A percentile compares a stretch with the other conserved stretches of the same genome.
These are phyloP conservation scores for Eulithis testata DNA, from an alignment of 2,888 invertebrate species.

Conservation along the genomic window DNA sequence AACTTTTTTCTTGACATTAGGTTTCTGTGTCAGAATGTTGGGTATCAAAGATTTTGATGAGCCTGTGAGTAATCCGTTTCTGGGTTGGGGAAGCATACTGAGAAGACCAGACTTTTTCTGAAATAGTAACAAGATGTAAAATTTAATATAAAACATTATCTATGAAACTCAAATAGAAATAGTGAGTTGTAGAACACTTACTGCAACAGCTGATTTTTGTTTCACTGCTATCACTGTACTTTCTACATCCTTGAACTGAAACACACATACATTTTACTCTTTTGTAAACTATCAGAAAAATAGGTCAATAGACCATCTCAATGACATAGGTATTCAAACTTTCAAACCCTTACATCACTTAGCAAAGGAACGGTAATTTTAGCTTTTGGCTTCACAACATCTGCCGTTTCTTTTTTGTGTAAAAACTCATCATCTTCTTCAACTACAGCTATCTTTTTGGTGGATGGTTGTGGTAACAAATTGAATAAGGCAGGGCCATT, in stretches of 20 bases:
- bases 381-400: constrained; percentile 77
- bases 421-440: constrained; percentile 88
- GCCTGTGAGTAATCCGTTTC: constrained; percentile 65
- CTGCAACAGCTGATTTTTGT: constrained; percentile 76
- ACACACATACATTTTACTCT: neutral
- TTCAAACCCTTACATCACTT: constrained; percentile 78
- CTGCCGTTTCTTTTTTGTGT: constrained; percentile 81
- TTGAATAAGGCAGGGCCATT: constrained; percentile 60
- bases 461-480: constrained; percentile 80
- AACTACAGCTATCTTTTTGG: constrained; percentile 56
- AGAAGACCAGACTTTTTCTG: constrained; percentile 88
- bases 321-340: too few species aligned
- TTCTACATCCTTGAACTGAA: constrained; percentile 85
- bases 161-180: too few species aligned
- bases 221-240: constrained; percentile 70
- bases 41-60: constrained; percentile 70
- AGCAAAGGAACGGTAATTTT: constrained; percentile 89
- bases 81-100: constrained; percentile 88
- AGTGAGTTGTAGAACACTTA: constrained; percentile 55
- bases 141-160: neutral
- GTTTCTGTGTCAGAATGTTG: constrained; percentile 74
- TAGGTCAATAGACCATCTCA: too few species aligned
- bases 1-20: constrained; percentile 52
- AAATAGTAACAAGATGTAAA: constrained; percentile 2
- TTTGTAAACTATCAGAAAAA: too few species aligned